Conservation (phyloP, 2,113 vertebrate genomes). For the Rhinopomastus cyanomelas region DNA sequence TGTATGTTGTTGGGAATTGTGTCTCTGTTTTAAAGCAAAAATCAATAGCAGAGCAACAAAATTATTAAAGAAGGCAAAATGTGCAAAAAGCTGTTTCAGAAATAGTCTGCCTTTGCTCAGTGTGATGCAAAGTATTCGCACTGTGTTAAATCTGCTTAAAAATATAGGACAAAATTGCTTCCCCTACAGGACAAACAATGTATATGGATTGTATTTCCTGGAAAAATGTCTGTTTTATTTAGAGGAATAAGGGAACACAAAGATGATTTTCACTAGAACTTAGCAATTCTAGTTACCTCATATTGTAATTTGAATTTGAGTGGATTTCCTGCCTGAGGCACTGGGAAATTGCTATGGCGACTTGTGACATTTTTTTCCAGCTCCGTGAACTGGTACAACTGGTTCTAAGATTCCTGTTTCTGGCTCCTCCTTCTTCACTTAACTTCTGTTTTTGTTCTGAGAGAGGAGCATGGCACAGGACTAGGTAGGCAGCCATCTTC, state of each 20-base stretch:
- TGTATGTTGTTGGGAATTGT: neutral
- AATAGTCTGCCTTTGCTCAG: neutral
- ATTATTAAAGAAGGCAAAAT: slow-evolving; percentile 28
- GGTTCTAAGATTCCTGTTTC: no score
- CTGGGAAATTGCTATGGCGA: no score
- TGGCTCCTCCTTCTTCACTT: no score
- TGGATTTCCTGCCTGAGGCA: no score
- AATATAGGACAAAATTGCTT: neutral
- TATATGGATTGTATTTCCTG: neutral
- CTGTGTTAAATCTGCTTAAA: neutral
- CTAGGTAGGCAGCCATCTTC: no score
- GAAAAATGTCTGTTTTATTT: neutral
- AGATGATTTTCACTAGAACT: neutral
- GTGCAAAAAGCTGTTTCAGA: slow-evolving; percentile 14
- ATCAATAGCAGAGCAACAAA: slow-evolving; percentile 13
- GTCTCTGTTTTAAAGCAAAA: slow-evolving; percentile 23
- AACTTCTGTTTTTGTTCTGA: no score
- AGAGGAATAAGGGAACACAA: neutral
- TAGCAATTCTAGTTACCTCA: neutral
- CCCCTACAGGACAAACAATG: neutral
- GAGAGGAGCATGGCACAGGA: no score
- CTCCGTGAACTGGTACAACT: no score
- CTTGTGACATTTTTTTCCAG: no score
- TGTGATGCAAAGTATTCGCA: neutral
- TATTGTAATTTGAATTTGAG: no score